A percentile compares a stretch with the other conserved stretches of the same genome.
Evolutionary conservation across 2,113 vertebrate genomes (phyloP).

Genomic region (Notarius lentiginosus): DNA sequence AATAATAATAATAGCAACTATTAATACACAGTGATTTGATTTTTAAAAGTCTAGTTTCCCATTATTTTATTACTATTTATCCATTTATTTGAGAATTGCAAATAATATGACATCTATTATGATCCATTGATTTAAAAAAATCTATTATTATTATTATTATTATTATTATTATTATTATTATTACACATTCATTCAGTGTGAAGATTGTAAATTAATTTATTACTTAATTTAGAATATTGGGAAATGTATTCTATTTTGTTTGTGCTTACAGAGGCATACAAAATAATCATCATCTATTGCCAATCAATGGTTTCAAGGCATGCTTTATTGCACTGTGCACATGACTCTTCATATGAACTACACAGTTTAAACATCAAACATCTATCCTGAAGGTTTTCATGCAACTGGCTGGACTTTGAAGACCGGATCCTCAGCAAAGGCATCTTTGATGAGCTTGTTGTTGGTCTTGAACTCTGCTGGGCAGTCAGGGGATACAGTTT

Average conservation of each 20-base stretch:
- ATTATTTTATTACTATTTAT: background rate
- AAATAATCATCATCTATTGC: background rate
- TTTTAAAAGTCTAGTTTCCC: background rate
- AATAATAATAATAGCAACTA: background rate
- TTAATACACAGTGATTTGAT: background rate
- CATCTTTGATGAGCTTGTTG: slow-evolving; percentile 22
- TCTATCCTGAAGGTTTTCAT: background rate
- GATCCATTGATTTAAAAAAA: background rate
- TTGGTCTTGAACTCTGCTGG: background rate
- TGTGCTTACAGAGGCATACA: background rate
- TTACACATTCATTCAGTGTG: background rate
- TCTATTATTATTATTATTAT: background rate
- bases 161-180: background rate
- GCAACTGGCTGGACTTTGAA: slow-evolving; percentile 53
- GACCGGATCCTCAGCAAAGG: slow-evolving; percentile 63
- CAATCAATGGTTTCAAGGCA: background rate
- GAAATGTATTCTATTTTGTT: background rate
- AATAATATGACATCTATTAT: background rate
- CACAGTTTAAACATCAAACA: slow-evolving; percentile 6
- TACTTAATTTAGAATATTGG: background rate
- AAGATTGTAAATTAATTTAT: background rate
- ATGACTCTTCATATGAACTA: background rate
- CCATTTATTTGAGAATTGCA: background rate
- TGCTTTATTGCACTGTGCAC: slow-evolving; percentile 27
- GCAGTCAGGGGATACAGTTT: slow-evolving; percentile 58